Base-by-base conservation (phyloP, 2,888 invertebrate species). In the Uloborus plumipes region DNA sequence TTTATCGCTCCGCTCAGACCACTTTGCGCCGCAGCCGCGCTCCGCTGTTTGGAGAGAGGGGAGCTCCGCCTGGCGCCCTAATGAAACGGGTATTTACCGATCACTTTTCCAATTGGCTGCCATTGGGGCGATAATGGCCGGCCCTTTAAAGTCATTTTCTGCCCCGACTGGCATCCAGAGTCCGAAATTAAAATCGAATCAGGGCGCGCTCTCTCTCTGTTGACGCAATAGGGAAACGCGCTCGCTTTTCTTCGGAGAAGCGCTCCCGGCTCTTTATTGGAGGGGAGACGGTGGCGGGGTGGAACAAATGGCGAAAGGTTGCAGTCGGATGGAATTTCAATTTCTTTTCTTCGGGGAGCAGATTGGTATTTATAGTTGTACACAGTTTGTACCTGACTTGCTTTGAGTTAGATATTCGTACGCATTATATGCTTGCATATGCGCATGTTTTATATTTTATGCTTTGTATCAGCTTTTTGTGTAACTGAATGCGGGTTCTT, bases 181-280 rank as follows among this genome's bases (percentile, higher is more conserved):
- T 71, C 78, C 83, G 78, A 85, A 85, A 85, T 85, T 85, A 85
- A 85, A 85, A 85, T 85, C 84, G 83, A 85, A 85, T 85, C 84
- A 83, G 65, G 67, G 58, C 66, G 76, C 64, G 58, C 66, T 69
- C 64, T 16, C 51, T 16, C 55, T 65, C 59, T 73, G 73, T 73
- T 80, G 67, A 73, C 73, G 73, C 66, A 66, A 22, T 26, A 53
- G 70, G 58, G 61, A 49, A 59, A 58, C 58, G 47, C 64, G 64
- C 64, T 39, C 39, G 9, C 11, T 39, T 39, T n/a, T 39, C 39
- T 39, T 39, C 39, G 49, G 39, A 61, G n/a, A 20, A 20, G 58
- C 55, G 62, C 74, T 69, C 59, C 58, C 47, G 59, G 59, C 51
- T 67, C 62, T 77, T 70, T 74, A 81, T 81, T 74, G 80, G 59